These are phyloP conservation scores for Eucera pruinosa DNA, from an alignment of 2,888 invertebrate species.

Conservation along the genomic window DNA sequence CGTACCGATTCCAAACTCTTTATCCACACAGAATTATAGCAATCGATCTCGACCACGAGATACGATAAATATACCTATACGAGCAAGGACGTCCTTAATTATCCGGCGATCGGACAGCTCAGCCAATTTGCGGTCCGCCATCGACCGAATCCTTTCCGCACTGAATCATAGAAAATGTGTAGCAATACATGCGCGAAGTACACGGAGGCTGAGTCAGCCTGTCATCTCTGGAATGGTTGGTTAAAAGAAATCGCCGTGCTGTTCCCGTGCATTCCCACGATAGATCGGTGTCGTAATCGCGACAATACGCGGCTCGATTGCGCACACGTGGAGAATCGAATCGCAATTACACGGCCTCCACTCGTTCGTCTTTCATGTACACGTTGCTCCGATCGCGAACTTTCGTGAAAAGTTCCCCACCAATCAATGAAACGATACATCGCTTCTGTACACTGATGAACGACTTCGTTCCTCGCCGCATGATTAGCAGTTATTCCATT, in stretches of 20 bases:
- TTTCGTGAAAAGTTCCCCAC: slow-evolving; percentile 42
- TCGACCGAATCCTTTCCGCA: slow-evolving; percentile 48
- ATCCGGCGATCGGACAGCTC: slow-evolving; percentile 49
- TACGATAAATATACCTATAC: slow-evolving; percentile 42
- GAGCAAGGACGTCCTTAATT: slow-evolving; percentile 61
- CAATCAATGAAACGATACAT: slow-evolving; percentile 58
- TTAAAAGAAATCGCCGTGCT: slow-evolving; percentile 48
- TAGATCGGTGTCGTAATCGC: slow-evolving; percentile 70
- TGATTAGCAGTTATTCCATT: slow-evolving; percentile 35
- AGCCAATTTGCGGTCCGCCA: slow-evolving; percentile 48
- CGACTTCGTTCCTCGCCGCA: slow-evolving; percentile 35
- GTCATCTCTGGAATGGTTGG: slow-evolving; percentile 59
- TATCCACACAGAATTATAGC: slow-evolving; percentile 24
- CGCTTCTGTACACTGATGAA: slow-evolving; percentile 43
- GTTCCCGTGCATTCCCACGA: slow-evolving; percentile 69
- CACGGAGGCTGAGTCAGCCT: slow-evolving; percentile 58
- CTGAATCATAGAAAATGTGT: slow-evolving; percentile 67
- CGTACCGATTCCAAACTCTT: slow-evolving; percentile 11
- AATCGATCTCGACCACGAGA: slow-evolving; percentile 37
- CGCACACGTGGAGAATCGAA: slow-evolving; percentile 54
- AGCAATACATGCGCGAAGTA: slow-evolving; percentile 41
- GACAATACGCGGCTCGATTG: slow-evolving; percentile 57
- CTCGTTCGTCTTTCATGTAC: slow-evolving; percentile 11
- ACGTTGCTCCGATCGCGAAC: not conserved
- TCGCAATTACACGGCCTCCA: slow-evolving; percentile 41